Conservation (phyloP, 2,113 vertebrate species). For the Pteruthius melanotis region DNA sequence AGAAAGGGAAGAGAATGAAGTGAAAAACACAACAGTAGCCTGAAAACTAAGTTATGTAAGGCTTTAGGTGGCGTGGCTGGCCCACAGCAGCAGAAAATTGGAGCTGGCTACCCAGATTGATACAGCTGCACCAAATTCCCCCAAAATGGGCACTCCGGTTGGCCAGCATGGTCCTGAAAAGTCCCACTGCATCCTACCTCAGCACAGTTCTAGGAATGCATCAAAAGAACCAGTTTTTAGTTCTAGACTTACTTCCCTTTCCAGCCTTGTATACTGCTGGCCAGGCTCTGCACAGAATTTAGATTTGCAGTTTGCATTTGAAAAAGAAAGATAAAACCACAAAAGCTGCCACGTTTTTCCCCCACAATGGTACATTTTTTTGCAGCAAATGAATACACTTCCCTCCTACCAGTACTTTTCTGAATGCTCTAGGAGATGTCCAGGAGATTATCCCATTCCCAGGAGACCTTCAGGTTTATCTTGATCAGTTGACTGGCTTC, state of each 20-base stretch:
- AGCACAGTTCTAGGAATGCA: accelerated
- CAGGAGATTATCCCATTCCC: not conserved
- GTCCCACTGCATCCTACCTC: not conserved
- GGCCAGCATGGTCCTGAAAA: not conserved
- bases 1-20: not conserved
- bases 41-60: not conserved
- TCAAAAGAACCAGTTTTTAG: accelerated
- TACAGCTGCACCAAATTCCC: not conserved
- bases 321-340: not conserved
- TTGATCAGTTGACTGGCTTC: not conserved
- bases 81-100: not conserved
- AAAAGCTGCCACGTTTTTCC: not conserved
- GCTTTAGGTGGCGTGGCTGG: accelerated
- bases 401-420: not conserved
- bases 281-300: not conserved
- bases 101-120: not conserved
- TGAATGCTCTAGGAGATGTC: not conserved
- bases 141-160: too few species aligned
- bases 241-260: not conserved
- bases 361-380: not conserved
- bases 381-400: not conserved
- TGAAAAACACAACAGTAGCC: not conserved
- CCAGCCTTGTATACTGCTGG: not conserved
- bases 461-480: not conserved
- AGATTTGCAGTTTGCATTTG: not conserved